These are phyloP conservation scores for Panurus biarmicus DNA, from an alignment of 2,113 vertebrate species.

Conservation along the genomic window DNA sequence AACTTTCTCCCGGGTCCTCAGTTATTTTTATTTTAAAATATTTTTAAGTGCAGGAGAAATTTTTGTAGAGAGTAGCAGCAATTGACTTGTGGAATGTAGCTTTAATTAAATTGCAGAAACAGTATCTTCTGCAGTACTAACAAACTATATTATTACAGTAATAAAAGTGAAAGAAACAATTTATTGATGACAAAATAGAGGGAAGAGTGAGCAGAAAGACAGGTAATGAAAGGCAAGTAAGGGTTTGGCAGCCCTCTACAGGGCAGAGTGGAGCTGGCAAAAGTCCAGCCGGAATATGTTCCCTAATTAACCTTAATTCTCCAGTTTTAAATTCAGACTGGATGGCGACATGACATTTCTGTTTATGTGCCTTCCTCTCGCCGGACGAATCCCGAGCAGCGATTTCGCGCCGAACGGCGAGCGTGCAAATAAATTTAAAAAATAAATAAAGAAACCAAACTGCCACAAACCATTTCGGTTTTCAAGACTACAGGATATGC, in stretches of 20 bases:
- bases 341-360: not conserved
- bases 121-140: not conserved
- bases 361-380: not conserved
- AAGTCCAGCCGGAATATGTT: not conserved
- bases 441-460: not conserved
- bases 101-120: slow-evolving; percentile 33
- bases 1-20: not conserved
- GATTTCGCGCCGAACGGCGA: not conserved
- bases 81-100: not conserved
- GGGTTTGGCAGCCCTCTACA: slow-evolving; percentile 24
- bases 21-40: not conserved
- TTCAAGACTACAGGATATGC: not conserved
- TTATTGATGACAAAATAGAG: slow-evolving; percentile 17
- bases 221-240: slow-evolving; percentile 13
- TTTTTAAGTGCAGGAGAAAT: not conserved
- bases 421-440: not conserved
- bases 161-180: slow-evolving; percentile 34
- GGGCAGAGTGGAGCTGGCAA: not conserved
- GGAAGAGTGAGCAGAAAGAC: not conserved
- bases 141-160: not conserved
- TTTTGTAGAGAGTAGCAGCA: not conserved
- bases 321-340: not conserved
- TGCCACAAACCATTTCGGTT: not conserved
- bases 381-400: not conserved
- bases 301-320: slow-evolving; percentile 41